Conservation (phyloP, 92 coral and sea anemone species). For the Paramuricea clavata region DNA sequence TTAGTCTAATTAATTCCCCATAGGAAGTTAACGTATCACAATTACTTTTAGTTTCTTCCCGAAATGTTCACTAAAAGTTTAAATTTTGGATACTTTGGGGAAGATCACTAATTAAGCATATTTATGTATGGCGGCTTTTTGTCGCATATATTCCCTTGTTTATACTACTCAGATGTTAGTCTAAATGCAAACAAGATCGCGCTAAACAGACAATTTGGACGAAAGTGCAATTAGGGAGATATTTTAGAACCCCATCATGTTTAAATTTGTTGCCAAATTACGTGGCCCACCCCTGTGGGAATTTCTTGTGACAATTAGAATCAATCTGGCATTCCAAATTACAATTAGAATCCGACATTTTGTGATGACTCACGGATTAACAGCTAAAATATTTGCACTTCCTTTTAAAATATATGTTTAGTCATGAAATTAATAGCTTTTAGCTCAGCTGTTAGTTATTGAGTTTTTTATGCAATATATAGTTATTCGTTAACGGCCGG, state of each 20-base stretch:
- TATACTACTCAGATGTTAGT: background rate
- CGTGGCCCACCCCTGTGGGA: background rate
- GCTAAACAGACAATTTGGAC: background rate
- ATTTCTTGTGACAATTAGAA: background rate
- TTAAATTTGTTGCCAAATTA: conserved; percentile 20
- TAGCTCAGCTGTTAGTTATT: background rate
- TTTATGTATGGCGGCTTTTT: too few relatives aligned
- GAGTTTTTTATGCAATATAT: background rate
- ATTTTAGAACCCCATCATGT: background rate
- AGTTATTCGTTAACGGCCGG: background rate
- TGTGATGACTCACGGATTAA: background rate
- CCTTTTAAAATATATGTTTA: background rate
- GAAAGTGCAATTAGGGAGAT: conserved; percentile 12
- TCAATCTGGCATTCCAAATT: background rate
- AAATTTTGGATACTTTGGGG: background rate
- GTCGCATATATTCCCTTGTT: background rate
- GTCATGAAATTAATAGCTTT: background rate
- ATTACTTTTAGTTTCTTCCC: background rate
- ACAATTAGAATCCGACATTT: background rate
- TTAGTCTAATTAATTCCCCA: background rate
- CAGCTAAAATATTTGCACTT: background rate
- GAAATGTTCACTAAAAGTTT: background rate
- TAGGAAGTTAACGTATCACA: conserved; percentile 1
- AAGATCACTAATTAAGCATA: background rate
- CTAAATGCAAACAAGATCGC: background rate